phyloP scores from a whole-genome alignment of 2,113 vertebrate genomes.

The Ceyx melanurus region DNA sequence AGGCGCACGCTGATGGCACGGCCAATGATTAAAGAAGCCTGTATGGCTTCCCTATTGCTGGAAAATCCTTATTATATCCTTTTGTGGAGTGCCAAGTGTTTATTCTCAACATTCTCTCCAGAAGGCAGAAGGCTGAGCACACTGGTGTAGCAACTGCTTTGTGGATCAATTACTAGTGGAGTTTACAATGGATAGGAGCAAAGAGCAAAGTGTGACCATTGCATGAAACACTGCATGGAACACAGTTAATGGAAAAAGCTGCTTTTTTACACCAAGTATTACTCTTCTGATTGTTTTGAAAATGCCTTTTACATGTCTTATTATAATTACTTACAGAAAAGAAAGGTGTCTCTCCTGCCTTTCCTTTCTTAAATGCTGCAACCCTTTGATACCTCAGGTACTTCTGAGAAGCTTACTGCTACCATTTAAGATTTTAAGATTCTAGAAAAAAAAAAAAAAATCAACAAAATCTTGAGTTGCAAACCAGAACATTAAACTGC shows the following conservation, averaged over 20 bases:
- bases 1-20: constrained; percentile 93
- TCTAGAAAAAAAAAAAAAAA: no score
- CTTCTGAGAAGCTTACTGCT: neutral
- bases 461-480: neutral
- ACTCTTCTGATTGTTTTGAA: neutral
- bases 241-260: neutral
- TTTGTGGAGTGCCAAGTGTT: constrained; percentile 17
- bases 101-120: neutral
- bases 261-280: neutral
- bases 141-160: neutral
- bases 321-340: neutral
- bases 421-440: neutral
- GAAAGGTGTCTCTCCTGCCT: neutral
- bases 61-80: constrained; percentile 99
- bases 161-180: neutral
- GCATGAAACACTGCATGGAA: neutral
- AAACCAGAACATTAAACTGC: neutral
- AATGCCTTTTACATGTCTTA: no score
- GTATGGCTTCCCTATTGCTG: constrained; percentile 92
- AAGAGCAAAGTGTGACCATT: neutral
- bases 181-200: neutral
- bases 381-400: neutral
- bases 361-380: neutral
- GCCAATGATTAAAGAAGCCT: constrained; percentile 96
- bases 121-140: neutral